Evolutionary conservation across 2,113 vertebrate species (phyloP).

Genomic region (Aptenodytes forsteri): DNA sequence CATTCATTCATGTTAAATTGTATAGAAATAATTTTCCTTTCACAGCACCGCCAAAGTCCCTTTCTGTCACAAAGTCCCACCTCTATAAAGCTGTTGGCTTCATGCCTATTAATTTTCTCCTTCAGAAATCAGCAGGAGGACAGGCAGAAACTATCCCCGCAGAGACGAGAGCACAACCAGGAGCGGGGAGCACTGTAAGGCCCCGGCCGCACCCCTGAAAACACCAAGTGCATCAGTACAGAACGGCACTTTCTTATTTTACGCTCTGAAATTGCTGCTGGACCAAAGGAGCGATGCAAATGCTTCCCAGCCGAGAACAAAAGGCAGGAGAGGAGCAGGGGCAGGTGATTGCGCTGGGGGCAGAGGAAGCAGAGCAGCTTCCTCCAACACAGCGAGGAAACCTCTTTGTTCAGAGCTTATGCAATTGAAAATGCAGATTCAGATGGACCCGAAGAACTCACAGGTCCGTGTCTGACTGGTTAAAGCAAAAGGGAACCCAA

Average conservation of each 20-base stretch:
- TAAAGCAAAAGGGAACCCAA: neutral
- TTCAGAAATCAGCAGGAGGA: conserved; percentile 32
- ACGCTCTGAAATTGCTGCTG: neutral
- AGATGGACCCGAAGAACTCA: neutral
- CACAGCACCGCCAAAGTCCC: neutral
- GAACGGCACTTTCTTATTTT: rapidly evolving
- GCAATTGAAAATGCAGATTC: neutral
- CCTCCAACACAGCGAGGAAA: neutral
- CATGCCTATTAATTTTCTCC: conserved; percentile 51
- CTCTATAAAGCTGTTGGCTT: neutral
- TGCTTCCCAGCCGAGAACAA: neutral
- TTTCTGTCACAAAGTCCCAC: neutral
- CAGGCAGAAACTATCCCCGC: neutral
- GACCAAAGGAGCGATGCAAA: neutral
- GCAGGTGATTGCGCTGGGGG: rapidly evolving
- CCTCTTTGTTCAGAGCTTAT: neutral
- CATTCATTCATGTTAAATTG: conserved; percentile 45
- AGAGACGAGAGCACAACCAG: neutral
- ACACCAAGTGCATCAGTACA: neutral
- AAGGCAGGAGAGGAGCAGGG: neutral
- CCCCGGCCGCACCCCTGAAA: neutral
- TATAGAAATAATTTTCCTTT: conserved; percentile 54
- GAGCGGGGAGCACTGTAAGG: rapidly evolving
- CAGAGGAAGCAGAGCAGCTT: neutral
- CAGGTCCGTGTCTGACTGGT: neutral